A percentile compares a stretch with the other conserved stretches of the same genome.
Conservation (phyloP, 2,888 invertebrate species). For the Nomada ruficornis region DNA sequence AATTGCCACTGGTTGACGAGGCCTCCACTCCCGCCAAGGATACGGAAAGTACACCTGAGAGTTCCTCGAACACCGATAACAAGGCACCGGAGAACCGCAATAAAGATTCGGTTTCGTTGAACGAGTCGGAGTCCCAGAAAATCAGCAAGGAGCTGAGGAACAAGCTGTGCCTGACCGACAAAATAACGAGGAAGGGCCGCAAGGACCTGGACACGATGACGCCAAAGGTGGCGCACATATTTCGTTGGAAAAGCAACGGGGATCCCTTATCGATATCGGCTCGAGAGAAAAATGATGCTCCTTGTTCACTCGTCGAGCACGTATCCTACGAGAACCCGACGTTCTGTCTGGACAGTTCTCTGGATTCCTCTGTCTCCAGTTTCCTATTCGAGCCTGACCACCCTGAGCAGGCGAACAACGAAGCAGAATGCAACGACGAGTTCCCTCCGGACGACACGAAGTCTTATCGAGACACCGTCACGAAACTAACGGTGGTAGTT, state of each 20-base stretch:
- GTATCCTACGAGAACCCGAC: slow-evolving; percentile 81
- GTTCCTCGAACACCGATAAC: neutral
- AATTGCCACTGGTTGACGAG: slow-evolving; percentile 13
- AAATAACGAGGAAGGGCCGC: slow-evolving; percentile 63
- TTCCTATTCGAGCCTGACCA: slow-evolving; percentile 68
- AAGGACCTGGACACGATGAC: slow-evolving; percentile 43
- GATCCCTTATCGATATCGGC: slow-evolving; percentile 11
- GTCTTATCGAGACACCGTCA: neutral
- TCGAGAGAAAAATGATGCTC: slow-evolving; percentile 4
- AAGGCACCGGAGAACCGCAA: neutral
- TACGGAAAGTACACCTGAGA: neutral
- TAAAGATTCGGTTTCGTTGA: slow-evolving; percentile 32
- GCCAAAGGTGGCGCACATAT: slow-evolving; percentile 49
- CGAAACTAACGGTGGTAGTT: slow-evolving; percentile 13
- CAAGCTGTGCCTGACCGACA: slow-evolving; percentile 75
- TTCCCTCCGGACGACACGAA: neutral
- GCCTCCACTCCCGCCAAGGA: neutral
- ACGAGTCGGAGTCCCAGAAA: slow-evolving; percentile 64
- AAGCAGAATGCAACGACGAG: neutral
- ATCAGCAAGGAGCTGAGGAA: slow-evolving; percentile 75
- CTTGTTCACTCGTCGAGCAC: slow-evolving; percentile 1
- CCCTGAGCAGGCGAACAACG: neutral
- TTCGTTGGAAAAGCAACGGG: slow-evolving; percentile 54
- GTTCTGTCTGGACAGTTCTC: slow-evolving; percentile 79
- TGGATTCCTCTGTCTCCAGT: slow-evolving; percentile 77